A percentile compares a stretch with the other conserved stretches of the same genome.
Conservation (phyloP, 2,113 vertebrate genomes). For the Rhegmatorhina hoffmannsi region DNA sequence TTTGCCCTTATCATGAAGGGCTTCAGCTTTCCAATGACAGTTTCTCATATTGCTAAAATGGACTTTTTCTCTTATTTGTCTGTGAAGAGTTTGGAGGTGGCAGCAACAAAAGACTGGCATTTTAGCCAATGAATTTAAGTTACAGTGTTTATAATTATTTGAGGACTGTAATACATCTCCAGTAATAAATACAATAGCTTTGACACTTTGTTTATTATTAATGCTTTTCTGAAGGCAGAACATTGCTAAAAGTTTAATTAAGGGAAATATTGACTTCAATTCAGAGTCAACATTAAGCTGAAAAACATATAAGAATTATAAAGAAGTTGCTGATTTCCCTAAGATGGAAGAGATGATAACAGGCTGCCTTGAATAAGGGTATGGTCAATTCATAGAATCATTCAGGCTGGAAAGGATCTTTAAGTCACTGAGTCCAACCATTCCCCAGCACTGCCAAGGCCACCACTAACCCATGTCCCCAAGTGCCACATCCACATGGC, state of each 20-base stretch:
- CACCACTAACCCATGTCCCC: not conserved
- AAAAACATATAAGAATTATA: not conserved
- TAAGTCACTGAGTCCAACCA: not conserved
- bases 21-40: not conserved
- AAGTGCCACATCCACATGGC: rapidly evolving
- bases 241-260: not conserved
- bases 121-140: not conserved
- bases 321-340: not conserved
- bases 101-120: not conserved
- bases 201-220: not conserved
- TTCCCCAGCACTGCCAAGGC: not conserved
- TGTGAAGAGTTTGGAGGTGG: not conserved
- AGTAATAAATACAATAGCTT: not conserved
- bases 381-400: not conserved
- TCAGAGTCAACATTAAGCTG: not conserved
- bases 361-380: not conserved
- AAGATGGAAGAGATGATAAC: not conserved
- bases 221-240: not conserved
- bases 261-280: not conserved
- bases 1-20: not conserved
- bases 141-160: not conserved
- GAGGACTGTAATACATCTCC: not conserved
- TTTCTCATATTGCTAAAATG: not conserved
- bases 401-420: not conserved
- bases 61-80: not conserved